A percentile compares a stretch with the other conserved stretches of the same genome.
These are phyloP conservation scores for Dendroctonus valens DNA, from an alignment of 1,140 invertebrate genomes.

Conservation along the genomic window DNA sequence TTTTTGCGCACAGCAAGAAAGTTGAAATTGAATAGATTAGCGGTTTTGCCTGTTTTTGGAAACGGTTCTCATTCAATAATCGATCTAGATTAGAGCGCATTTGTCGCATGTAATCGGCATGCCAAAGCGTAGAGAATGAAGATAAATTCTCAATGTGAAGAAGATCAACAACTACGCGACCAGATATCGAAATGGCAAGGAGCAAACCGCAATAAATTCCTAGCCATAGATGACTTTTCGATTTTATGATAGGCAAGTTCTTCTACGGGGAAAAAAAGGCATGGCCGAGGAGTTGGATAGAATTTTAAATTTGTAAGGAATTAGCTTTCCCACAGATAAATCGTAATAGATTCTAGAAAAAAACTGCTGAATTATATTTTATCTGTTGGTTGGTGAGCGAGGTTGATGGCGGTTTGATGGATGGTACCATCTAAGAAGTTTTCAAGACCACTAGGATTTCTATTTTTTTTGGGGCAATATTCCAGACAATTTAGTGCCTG, in stretches of 20 bases:
- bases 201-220: slow-evolving; percentile 15
- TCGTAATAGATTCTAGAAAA: slow-evolving; percentile 2
- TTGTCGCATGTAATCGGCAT: slow-evolving; percentile 3
- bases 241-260: slow-evolving; percentile 20
- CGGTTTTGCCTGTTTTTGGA: neutral
- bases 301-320: slow-evolving; percentile 20
- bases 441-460: too few species aligned
- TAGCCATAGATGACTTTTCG: slow-evolving; percentile 16
- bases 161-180: slow-evolving; percentile 9
- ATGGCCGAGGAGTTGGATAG: slow-evolving; percentile 8
- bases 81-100: neutral
- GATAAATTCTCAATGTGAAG: slow-evolving; percentile 3
- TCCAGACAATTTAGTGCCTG: too few species aligned
- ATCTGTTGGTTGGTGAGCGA: neutral
- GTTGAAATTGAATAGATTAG: too few species aligned
- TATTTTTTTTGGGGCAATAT: too few species aligned
- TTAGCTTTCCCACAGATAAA: slow-evolving; percentile 24
- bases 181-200: slow-evolving; percentile 16
- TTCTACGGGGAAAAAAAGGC: slow-evolving; percentile 5
- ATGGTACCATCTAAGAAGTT: too few species aligned
- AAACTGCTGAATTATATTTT: slow-evolving; percentile 7
- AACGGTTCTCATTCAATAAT: neutral
- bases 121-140: slow-evolving; percentile 6
- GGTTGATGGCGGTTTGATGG: too few species aligned
- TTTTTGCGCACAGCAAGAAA: too few species aligned